Conservation (phyloP, 37 sponge, comb jelly and placozoan genomes). For the Hormiphora californensis region DNA sequence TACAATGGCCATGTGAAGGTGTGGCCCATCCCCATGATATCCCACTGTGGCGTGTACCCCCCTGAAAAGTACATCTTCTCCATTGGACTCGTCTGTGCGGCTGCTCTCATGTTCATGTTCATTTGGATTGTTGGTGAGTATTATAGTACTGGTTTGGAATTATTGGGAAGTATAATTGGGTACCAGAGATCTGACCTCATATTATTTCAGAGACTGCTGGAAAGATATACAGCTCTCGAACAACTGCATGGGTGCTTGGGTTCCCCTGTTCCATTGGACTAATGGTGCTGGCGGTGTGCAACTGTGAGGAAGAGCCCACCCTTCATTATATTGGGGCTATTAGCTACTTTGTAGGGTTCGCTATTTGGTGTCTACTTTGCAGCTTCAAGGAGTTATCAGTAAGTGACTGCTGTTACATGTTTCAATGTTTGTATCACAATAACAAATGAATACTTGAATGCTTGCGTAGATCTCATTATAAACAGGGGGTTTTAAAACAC, state of each 20-base stretch:
- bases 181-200: neutral
- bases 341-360: slow-evolving; percentile 14
- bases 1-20: slow-evolving; percentile 46
- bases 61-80: slow-evolving; percentile 51
- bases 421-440: neutral
- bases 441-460: too few species aligned
- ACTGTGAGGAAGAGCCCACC: slow-evolving; percentile 47
- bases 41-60: neutral
- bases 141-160: neutral
- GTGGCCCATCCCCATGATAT: slow-evolving; percentile 54
- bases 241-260: neutral
- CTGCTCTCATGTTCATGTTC: slow-evolving; percentile 39
- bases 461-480: too few species aligned
- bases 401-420: neutral
- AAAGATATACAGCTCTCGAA: slow-evolving; percentile 12
- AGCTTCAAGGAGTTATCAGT: slow-evolving; percentile 45
- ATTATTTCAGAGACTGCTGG: slow-evolving; percentile 32
- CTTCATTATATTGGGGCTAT: slow-evolving; percentile 35
- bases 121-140: slow-evolving; percentile 47
- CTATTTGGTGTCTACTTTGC: slow-evolving; percentile 49
- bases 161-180: neutral
- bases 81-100: slow-evolving; percentile 24
- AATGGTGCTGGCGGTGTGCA: slow-evolving; percentile 36
- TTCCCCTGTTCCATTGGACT: slow-evolving; percentile 37
- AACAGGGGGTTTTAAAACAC: too few species aligned